Conservation (phyloP, 2,888 invertebrate genomes). For the Sminthurides aquaticus region DNA sequence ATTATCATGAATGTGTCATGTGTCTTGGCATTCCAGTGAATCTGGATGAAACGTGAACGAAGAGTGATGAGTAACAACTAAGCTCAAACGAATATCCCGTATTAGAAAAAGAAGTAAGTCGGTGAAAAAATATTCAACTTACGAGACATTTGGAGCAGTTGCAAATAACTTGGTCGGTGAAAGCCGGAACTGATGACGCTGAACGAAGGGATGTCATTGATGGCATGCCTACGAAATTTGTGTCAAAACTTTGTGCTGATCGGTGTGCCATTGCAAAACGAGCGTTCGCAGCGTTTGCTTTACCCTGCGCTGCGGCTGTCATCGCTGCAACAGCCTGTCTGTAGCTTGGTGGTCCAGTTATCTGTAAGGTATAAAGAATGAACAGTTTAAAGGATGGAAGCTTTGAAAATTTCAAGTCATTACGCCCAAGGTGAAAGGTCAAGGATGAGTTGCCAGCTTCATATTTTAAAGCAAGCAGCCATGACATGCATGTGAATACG, state of each 20-base stretch:
- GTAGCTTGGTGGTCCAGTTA: conserved; percentile 40
- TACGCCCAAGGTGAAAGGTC: too few relatives aligned
- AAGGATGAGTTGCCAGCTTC: too few relatives aligned
- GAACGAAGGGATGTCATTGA: conserved; percentile 14
- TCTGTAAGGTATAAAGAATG: conserved; percentile 8
- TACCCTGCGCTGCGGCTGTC: conserved; percentile 20
- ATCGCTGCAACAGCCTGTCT: conserved; percentile 41
- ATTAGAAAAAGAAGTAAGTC: too few relatives aligned
- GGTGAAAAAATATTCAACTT: too few relatives aligned
- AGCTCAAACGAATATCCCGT: too few relatives aligned
- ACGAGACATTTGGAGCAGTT: conserved; percentile 45
- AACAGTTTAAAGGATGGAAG: not conserved
- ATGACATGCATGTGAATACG: too few relatives aligned
- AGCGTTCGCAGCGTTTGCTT: conserved; percentile 19
- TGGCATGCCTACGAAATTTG: conserved; percentile 12
- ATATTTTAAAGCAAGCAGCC: too few relatives aligned
- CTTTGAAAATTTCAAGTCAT: not conserved
- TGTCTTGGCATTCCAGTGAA: too few relatives aligned
- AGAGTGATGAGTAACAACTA: too few relatives aligned
- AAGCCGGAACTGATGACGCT: conserved; percentile 29
- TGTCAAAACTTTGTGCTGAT: conserved; percentile 38
- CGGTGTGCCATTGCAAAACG: conserved; percentile 19
- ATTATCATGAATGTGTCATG: too few relatives aligned
- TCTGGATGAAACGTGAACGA: too few relatives aligned
- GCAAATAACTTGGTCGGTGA: conserved; percentile 41